Evolutionary conservation across 2,797 vertebrate genomes (phyloP), one percentile per base, ranked within the genome.

Genomic region (Halcyon smyrnensis): DNA sequence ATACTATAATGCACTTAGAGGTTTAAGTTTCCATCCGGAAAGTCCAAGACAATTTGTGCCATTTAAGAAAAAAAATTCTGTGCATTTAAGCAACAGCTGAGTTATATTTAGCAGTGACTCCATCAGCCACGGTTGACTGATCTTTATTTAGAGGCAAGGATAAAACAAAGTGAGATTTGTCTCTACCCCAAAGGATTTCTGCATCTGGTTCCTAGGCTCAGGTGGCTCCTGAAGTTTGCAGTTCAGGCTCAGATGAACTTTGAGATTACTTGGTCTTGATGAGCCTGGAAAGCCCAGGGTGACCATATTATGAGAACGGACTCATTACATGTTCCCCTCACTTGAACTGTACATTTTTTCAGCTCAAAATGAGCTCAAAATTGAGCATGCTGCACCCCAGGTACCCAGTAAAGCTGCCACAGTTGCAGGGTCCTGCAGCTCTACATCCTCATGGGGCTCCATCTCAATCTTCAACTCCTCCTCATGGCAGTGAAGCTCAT

Each of bases 391-490:
- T 37, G 20, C 23, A 34, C 7, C 7, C 28, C 41, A 87, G 37
- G n/a, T 10, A 36, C n/a, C n/a, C 36, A 19, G 25, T n/a, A 62
- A 32, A 48, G 30, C 63, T 69, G 63, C 18, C 39, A 68, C 21
- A 51, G n/a, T 30, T 46, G 32, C 37, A 13, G 15, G 15, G 56
- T 27, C n/a, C 75, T 45, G 54, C 65, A 59, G 56, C 62, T 59
- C n/a, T 32, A 11, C 0, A 0, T n/a, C 21, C 41, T 34, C n/a
- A 36, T 7, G 28, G 2, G 2, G 7, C 36, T 70, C 57, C 57
- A 67, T 14, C 46, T 15, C 69, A 65, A 30, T 30, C 46, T 45
- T 43, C 46, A 76, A 51, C 34, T 57, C 37, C 21, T 18, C 23
- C 25, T 39, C 21, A 28, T 14, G n/a, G 19, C 41, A 39, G 15